These are phyloP conservation scores for Nestor notabilis DNA, from an alignment of 2,113 vertebrate species.

Conservation along the genomic window DNA sequence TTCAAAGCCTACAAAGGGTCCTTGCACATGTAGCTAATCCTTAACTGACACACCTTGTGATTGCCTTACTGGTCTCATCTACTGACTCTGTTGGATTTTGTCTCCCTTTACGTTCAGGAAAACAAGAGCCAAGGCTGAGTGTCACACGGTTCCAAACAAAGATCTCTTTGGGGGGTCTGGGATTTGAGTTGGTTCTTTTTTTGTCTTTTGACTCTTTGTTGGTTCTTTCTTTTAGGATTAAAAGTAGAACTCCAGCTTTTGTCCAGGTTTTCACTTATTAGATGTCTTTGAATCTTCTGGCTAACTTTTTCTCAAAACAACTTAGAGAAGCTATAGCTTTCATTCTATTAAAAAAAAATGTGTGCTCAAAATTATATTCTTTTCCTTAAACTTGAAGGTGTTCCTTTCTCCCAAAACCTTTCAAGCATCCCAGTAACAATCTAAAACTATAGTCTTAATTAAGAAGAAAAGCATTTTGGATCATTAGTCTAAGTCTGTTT, in stretches of 20 bases:
- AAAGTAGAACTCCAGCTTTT: neutral
- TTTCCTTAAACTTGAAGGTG: neutral
- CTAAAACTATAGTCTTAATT: constrained; percentile 24
- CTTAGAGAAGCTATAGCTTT: neutral
- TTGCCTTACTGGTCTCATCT: neutral
- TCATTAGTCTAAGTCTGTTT: constrained; percentile 35
- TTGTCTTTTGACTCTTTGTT: neutral
- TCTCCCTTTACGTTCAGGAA: neutral
- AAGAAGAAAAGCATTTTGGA: constrained; percentile 6
- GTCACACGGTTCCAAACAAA: neutral
- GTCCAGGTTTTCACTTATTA: neutral
- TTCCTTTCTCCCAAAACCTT: neutral
- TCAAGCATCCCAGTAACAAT: neutral
- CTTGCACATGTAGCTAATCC: neutral
- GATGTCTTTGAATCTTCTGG: neutral
- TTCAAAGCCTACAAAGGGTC: neutral
- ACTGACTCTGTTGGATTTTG: neutral
- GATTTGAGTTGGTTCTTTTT: neutral
- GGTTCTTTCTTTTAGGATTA: neutral
- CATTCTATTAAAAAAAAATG: neutral
- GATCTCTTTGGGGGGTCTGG: neutral
- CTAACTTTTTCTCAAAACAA: neutral
- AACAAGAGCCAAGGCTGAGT: neutral
- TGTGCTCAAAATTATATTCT: rapidly evolving
- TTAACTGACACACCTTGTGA: neutral